Base-by-base conservation (phyloP, 1,140 invertebrate species). In the Cotesia typhae region DNA sequence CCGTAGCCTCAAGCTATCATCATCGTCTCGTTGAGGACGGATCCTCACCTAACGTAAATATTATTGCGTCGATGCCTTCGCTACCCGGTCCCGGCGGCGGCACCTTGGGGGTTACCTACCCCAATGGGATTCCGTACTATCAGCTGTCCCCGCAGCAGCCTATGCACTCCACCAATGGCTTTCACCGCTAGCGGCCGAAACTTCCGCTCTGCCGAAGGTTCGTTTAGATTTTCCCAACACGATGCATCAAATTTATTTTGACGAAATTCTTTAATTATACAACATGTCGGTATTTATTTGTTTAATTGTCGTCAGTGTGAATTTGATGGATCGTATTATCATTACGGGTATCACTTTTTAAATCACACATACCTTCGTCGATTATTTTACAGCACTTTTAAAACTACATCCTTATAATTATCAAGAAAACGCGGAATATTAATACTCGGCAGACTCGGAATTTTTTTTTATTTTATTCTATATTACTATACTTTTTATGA, bases 121-220 rank as follows among this genome's bases (percentile, higher is more conserved):
- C 75, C 37, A 67, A 70, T 64, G 74, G 72, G 70, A 41, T 78
- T 3, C 64, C 69, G 51, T 78, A 78, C 75, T 79, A 78, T 77
- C 76, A 78, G 73, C 74, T 75, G 63, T 75, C 76, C 75, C 75
- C 73, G 10, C 64, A 61, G 73, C 73, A 77, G 61, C 73, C 76
- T 66, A 72, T 76, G 41, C 77, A 80, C 73, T 76, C 76, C 63
- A 70, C 74, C 72, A 79, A 78, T 69, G 79, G 79, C 72, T 78
- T 79, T 74, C 79, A 77, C 72, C 79, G 76, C 74, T 80, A 79
- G 74, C 74, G 73, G 61, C 73, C 70, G 71, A 72, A 74, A 74
- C 72, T 73, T 35, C 77, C 71, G 67, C 59, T 73, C 72, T 79
- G 71, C 72, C 75, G 20, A 59, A 80, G 79, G 76, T 79, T 79